Base-by-base conservation (phyloP, 1,140 invertebrate genomes). In the Proales similis region DNA sequence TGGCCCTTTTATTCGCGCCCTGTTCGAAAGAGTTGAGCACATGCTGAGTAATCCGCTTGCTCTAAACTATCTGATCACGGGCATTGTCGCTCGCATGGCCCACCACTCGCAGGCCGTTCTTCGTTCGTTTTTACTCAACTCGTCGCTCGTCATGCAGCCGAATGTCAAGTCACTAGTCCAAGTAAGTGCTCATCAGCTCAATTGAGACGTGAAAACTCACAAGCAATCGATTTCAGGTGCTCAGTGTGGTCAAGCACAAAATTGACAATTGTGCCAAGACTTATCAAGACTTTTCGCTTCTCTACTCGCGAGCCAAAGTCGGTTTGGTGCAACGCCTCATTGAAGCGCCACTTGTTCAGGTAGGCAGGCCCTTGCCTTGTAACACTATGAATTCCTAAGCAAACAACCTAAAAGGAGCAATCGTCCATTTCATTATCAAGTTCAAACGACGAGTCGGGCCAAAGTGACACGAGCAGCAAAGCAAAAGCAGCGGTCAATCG, bases 121-220 rank as follows among this genome's bases (percentile, higher is more conserved):
- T 6, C 81, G 86, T 46, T 87, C 89, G 0, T 84, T 93, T 71
- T 76, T 96, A 26, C 78, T 95, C 9, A 88, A 89, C 70, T 83
- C 88, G 64, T 85, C 84, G 60, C 82, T 90, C 48, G 84, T 88
- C 48, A 83, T 90, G 68, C 88, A 90, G 70, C 87, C 88, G 2
- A 86, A 86, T 68, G 86, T 92, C 65, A 85, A 87, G 71, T 91
- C 88, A 14, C 78, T 95, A 48, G 85, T 87, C 75, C 88, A 91
- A 81, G 88, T 90, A 69, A 63, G 63, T n/a, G n/a, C n/a, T n/a
- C n/a, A n/a, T n/a, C n/a, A n/a, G n/a, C n/a, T n/a, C n/a, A n/a
- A n/a, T n/a, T n/a, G n/a, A n/a, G n/a, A n/a, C n/a, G n/a, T n/a
- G n/a, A n/a, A n/a, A n/a, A n/a, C n/a, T n/a, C n/a, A n/a, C n/a